Percentiles rank a stretch among this genome's conserved stretches.
Conservation (phyloP, 92 coral and sea anemone genomes). For the Zoanthus solanderi region DNA sequence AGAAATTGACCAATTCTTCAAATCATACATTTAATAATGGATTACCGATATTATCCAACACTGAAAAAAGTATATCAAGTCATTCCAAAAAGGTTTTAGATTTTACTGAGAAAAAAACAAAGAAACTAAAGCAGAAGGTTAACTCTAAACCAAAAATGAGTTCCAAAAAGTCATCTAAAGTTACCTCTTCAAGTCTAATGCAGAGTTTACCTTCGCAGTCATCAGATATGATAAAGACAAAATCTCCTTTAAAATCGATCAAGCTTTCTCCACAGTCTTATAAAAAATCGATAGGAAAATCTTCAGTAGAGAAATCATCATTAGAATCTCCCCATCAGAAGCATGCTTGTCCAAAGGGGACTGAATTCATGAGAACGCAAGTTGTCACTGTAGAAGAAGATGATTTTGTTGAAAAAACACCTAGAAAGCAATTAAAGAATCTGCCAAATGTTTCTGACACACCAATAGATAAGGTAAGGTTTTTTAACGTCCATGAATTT, state of each 20-base stretch:
- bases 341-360: not conserved
- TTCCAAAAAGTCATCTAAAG: not conserved
- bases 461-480: not conserved
- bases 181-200: not conserved
- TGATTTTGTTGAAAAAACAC: constrained; percentile 5
- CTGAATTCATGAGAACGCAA: not conserved
- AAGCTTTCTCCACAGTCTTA: not conserved
- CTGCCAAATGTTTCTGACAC: not conserved
- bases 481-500: not conserved
- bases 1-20: not conserved
- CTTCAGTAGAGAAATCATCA: not conserved
- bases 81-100: not conserved
- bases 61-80: not conserved
- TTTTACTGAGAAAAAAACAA: constrained; percentile 3
- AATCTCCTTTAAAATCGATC: not conserved
- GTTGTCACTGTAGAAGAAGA: not conserved
- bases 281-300: not conserved
- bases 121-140: not conserved
- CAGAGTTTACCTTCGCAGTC: not conserved
- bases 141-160: not conserved
- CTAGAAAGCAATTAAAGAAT: not conserved
- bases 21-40: not conserved
- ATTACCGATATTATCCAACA: not conserved
- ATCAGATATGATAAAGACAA: not conserved
- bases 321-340: not conserved